Percentiles rank a stretch among this genome's conserved stretches.
phyloP scores from a whole-genome alignment of 2,113 vertebrate genomes.

The Pollachius pollachius region DNA sequence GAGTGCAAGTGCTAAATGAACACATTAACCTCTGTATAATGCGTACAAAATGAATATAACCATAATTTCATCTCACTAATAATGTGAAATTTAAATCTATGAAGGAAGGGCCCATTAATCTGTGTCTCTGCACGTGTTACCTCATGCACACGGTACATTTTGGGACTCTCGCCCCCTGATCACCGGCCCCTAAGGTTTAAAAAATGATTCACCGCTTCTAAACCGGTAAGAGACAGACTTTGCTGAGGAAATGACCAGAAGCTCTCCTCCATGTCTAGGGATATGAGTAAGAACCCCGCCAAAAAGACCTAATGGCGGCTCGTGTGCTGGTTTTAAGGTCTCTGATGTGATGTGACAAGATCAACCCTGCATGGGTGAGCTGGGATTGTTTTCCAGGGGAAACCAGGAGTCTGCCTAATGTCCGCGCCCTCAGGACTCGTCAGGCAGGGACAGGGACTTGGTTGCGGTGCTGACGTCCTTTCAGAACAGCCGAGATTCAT shows the following conservation, averaged over 20 bases:
- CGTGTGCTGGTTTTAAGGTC: slow-evolving; percentile 45
- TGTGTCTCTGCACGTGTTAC: slow-evolving; percentile 8
- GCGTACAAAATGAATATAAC: too few species aligned
- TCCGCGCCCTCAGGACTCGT: slow-evolving; percentile 24
- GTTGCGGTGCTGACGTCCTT: slow-evolving; percentile 24
- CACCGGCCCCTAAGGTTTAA: slow-evolving; percentile 24
- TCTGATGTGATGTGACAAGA: slow-evolving; percentile 43
- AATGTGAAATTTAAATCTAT: slow-evolving; percentile 7
- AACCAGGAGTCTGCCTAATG: slow-evolving; percentile 31
- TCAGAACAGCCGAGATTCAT: slow-evolving; percentile 37
- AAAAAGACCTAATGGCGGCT: slow-evolving; percentile 35
- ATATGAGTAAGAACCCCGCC: slow-evolving; percentile 34
- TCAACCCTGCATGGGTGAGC: slow-evolving; percentile 30
- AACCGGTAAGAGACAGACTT: background rate
- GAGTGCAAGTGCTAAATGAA: background rate
- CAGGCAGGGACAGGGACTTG: slow-evolving; percentile 14
- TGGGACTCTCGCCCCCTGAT: slow-evolving; percentile 15
- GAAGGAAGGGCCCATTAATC: slow-evolving; percentile 10
- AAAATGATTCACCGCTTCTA: slow-evolving; percentile 8
- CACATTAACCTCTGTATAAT: background rate
- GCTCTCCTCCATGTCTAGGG: slow-evolving; percentile 22
- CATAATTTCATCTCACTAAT: background rate
- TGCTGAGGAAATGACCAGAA: slow-evolving; percentile 27
- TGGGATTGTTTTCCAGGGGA: slow-evolving; percentile 6
- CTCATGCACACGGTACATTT: background rate